A percentile compares a stretch with the other conserved stretches of the same genome.
phyloP scores from a whole-genome alignment of 2,113 vertebrate genomes.

The Erythrolamprus reginae region DNA sequence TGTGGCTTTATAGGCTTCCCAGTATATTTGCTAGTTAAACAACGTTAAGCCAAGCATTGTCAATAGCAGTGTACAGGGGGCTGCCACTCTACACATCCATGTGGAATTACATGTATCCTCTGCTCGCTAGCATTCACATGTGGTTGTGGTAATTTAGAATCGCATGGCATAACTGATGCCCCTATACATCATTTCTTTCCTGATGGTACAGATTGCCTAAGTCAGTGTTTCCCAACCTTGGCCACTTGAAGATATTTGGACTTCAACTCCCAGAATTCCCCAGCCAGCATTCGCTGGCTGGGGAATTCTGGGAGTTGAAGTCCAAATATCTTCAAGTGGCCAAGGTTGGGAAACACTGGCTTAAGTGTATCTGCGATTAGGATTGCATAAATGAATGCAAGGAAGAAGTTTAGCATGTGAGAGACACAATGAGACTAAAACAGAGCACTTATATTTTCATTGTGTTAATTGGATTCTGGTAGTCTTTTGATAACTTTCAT shows the following conservation, averaged over 20 bases:
- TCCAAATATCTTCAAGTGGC: too few species aligned
- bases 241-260: too few species aligned
- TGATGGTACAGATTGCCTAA: background rate
- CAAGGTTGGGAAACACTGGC: too few species aligned
- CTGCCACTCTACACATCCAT: background rate
- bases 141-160: background rate
- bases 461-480: background rate
- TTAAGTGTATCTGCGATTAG: background rate
- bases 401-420: background rate
- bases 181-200: background rate
- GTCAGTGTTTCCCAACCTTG: too few species aligned
- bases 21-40: background rate
- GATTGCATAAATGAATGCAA: background rate
- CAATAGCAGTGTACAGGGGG: background rate
- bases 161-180: background rate
- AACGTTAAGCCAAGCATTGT: conserved; percentile 32
- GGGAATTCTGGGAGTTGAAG: too few species aligned
- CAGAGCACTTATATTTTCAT: background rate
- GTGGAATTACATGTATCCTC: background rate
- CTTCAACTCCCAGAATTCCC: too few species aligned
- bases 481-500: background rate
- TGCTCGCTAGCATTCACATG: background rate
- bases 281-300: too few species aligned
- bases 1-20: background rate
- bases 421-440: background rate